Evolutionary conservation across 2,797 vertebrate species (phyloP).

Genomic region (Etheostoma nigrum): DNA sequence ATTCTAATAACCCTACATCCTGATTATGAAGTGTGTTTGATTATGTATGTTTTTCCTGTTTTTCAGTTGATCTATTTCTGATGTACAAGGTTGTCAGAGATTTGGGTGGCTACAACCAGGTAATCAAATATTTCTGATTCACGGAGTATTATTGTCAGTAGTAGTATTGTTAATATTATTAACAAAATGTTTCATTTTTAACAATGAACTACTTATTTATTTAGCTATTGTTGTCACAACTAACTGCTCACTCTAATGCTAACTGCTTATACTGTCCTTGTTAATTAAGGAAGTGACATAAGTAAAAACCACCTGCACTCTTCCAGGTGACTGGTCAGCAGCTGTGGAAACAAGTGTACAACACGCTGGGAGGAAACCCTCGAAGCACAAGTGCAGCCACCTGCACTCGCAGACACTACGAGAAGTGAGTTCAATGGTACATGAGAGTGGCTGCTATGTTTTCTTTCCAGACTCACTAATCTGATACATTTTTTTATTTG

Average conservation of each 20-base stretch:
- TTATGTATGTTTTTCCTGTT: conserved; percentile 11
- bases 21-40: not conserved
- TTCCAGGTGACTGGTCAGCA: conserved; percentile 85
- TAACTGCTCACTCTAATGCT: not conserved
- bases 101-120: conserved; percentile 85
- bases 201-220: not conserved
- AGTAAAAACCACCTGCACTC: not conserved
- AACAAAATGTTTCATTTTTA: not conserved
- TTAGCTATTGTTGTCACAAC: not conserved
- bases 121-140: conserved; percentile 50
- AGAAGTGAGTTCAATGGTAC: conserved; percentile 74
- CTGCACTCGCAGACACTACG: conserved; percentile 87
- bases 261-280: not conserved
- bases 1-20: not conserved
- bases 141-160: not conserved
- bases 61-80: conserved; percentile 84
- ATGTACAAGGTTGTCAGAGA: conserved; percentile 84
- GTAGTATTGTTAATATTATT: not conserved
- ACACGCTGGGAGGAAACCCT: conserved; percentile 85
- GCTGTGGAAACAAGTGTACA: conserved; percentile 88
- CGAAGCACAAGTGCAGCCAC: conserved; percentile 87
- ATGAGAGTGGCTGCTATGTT: rapidly evolving
- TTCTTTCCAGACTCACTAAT: not conserved
- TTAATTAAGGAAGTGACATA: not conserved
- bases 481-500: not conserved